phyloP scores from a whole-genome alignment of 1,140 invertebrate genomes.

The Physella acuta region DNA sequence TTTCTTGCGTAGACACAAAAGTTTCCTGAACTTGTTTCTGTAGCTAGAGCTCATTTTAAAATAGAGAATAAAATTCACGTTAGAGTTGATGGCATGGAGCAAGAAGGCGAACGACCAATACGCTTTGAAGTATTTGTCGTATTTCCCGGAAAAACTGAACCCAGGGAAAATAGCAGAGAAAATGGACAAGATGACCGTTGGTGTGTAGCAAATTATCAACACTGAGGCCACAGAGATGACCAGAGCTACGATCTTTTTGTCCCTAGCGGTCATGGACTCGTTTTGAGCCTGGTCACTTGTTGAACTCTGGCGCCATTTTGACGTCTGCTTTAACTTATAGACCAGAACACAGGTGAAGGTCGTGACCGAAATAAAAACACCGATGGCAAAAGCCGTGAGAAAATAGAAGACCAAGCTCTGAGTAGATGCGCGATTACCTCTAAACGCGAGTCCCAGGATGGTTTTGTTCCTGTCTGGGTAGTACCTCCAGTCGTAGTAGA shows the following conservation, averaged over 20 bases:
- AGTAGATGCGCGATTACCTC: background rate
- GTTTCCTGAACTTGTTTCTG: background rate
- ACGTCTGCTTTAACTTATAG: background rate
- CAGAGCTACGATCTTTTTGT: background rate
- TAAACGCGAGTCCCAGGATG: background rate
- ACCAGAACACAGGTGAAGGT: slow-evolving; percentile 4
- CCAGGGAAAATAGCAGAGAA: background rate
- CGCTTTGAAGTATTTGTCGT: background rate
- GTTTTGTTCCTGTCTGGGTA: background rate
- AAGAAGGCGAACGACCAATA: slow-evolving; percentile 3
- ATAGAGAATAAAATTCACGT: background rate
- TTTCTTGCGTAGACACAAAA: too few species aligned
- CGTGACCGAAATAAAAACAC: background rate
- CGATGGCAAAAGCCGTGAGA: background rate
- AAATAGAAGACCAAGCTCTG: background rate
- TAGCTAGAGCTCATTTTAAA: slow-evolving; percentile 10
- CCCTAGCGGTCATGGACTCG: background rate
- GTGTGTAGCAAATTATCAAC: background rate
- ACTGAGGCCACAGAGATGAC: background rate
- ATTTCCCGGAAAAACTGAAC: background rate
- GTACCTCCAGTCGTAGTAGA: background rate
- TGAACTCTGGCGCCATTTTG: background rate
- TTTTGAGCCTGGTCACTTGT: background rate
- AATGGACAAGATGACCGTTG: slow-evolving; percentile 1
- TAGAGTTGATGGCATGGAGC: slow-evolving; percentile 6